Evolutionary conservation across 2,888 invertebrate genomes (phyloP).

Genomic region (Cantharis lateralis): DNA sequence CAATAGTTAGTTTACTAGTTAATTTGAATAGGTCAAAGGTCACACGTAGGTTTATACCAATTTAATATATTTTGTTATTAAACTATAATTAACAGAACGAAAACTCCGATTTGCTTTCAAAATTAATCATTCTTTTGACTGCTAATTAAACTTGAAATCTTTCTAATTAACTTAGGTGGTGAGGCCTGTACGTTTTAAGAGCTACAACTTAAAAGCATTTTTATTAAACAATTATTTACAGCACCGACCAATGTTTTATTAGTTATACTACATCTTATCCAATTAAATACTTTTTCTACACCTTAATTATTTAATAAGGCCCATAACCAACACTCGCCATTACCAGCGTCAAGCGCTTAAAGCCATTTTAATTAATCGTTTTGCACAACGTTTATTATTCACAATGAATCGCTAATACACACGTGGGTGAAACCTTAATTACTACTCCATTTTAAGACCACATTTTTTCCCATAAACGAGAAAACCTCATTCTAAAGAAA

Average conservation of each 20-base stretch:
- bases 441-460: not conserved
- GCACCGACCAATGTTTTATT: not conserved
- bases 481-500: not conserved
- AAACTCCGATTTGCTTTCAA: constrained; percentile 29
- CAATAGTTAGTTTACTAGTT: constrained; percentile 33
- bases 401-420: not conserved
- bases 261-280: not conserved
- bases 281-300: not conserved
- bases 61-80: constrained; percentile 21
- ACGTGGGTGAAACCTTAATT: not conserved
- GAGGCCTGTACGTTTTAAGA: constrained; percentile 9
- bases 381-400: not conserved
- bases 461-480: not conserved
- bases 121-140: constrained; percentile 40
- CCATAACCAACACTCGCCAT: not conserved
- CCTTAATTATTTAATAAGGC: not conserved
- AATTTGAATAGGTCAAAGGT: not conserved
- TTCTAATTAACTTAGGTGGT: constrained; percentile 34
- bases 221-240: constrained; percentile 3
- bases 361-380: not conserved
- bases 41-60: not conserved
- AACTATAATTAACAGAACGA: constrained; percentile 28
- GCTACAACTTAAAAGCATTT: not conserved
- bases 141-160: constrained; percentile 40
- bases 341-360: not conserved